Evolutionary conservation across 1,140 invertebrate species (phyloP), one percentile per base, ranked within the genome.

Genomic region (Cydia amplana): DNA sequence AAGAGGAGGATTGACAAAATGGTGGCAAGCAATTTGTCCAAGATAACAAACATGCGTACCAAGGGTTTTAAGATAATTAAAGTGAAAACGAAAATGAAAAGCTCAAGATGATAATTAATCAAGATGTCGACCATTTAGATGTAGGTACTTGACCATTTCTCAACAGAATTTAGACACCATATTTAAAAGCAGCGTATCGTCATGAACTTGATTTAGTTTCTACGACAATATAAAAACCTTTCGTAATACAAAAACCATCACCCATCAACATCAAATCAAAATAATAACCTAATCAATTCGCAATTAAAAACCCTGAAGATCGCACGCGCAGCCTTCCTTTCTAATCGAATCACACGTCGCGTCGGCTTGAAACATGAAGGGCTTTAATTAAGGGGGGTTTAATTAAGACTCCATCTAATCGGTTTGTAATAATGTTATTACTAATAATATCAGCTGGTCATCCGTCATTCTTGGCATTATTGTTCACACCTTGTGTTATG

Each of bases 251-350:
- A 23, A 23, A 2, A 60, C 55, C 55, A 55, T 55, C 51, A 55
- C 16, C 20, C 63, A 7, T 65, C 63, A 32, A n/a, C n/a, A 51
- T 51, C n/a, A 60, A 60, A 60, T 60, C 51, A 60, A 20, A n/a
- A n/a, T n/a, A 60, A 18, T 60, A n/a, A 18, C 9, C 36, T 70
- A 9, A 70, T 70, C 32, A 70, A 70, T 18, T 70, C 12, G 65
- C 65, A 70, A 70, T 70, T 70, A 70, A 70, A 70, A 70, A 70
- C 64, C n/a, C 65, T 18, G 32, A 70, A 70, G 32, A 10, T 7
- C 9, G 7, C 32, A 70, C 65, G 32, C 36, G 32, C 28, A 36
- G 32, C 32, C 65, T 70, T 70, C 65, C 65, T 70, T 40, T 70
- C 65, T 70, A 70, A 70, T 70, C 28, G 14, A 36, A 12, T 70